Conservation (phyloP, 2,797 vertebrate genomes). For the Onychomys torridus region DNA sequence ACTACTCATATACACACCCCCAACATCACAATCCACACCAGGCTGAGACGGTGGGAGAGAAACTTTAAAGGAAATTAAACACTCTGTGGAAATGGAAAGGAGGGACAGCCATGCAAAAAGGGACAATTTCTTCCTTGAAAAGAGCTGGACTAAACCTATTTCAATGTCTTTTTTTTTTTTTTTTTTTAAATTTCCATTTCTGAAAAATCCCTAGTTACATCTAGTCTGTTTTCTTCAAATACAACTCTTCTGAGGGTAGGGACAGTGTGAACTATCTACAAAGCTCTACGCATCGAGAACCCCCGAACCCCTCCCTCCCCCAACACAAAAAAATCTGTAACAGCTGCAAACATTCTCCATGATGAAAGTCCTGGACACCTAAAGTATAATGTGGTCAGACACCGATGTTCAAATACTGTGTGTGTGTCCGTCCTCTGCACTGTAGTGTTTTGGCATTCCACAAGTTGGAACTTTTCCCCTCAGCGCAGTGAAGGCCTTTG, state of each 20-base stretch:
- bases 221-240: constrained; percentile 15
- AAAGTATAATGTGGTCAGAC: background rate
- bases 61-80: constrained; percentile 67
- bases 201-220: constrained; percentile 46
- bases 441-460: constrained; percentile 23
- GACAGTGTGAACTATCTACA: background rate
- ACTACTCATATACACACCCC: constrained; percentile 50
- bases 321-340: constrained; percentile 37
- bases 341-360: constrained; percentile 59
- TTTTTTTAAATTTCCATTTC: constrained; percentile 31
- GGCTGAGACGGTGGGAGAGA: background rate
- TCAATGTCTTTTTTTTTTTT: background rate
- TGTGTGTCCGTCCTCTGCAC: background rate
- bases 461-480: background rate
- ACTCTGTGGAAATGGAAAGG: background rate
- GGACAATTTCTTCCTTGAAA: constrained; percentile 7
- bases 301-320: background rate
- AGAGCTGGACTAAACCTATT: background rate
- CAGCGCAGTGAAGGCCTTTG: constrained; percentile 52
- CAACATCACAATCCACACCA: constrained; percentile 61
- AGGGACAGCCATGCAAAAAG: background rate
- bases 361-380: constrained; percentile 33
- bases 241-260: background rate
- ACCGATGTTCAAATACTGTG: background rate
- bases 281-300: background rate